A percentile compares a stretch with the other conserved stretches of the same genome.
These are phyloP conservation scores for Callaeas wilsoni DNA, from an alignment of 2,113 vertebrate genomes.

Conservation along the genomic window DNA sequence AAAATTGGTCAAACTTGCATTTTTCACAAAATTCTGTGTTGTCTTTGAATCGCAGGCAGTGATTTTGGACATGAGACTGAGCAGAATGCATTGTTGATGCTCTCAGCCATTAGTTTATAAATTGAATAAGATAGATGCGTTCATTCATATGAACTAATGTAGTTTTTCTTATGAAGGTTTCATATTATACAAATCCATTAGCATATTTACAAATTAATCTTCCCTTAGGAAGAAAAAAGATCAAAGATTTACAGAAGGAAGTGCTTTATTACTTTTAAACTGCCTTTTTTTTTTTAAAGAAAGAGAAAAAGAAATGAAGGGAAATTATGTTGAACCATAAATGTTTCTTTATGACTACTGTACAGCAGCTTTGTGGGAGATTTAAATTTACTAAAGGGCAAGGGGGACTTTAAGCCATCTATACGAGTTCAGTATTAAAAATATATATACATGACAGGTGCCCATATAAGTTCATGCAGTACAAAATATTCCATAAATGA, in stretches of 20 bases:
- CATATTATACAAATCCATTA: conserved; percentile 81
- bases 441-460: conserved; percentile 67
- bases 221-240: conserved; percentile 76
- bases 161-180: conserved; percentile 76
- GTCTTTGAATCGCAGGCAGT: conserved; percentile 35
- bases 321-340: conserved; percentile 75
- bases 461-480: conserved; percentile 63
- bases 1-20: not conserved
- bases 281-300: conserved; percentile 61
- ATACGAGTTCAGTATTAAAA: conserved; percentile 60
- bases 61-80: conserved; percentile 45
- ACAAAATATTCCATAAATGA: conserved; percentile 66
- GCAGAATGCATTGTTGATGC: conserved; percentile 62
- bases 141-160: conserved; percentile 78
- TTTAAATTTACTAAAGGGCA: conserved; percentile 69
- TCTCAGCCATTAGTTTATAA: conserved; percentile 73
- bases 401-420: conserved; percentile 50
- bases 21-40: not conserved
- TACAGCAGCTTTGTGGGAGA: conserved; percentile 65
- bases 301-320: conserved; percentile 67
- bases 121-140: conserved; percentile 76
- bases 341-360: conserved; percentile 73
- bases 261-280: conserved; percentile 79
- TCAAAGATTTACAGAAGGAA: conserved; percentile 75
- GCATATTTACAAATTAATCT: conserved; percentile 85